Evolutionary conservation across 2,113 vertebrate species (phyloP).

Genomic region (Amblyornis subalaris): DNA sequence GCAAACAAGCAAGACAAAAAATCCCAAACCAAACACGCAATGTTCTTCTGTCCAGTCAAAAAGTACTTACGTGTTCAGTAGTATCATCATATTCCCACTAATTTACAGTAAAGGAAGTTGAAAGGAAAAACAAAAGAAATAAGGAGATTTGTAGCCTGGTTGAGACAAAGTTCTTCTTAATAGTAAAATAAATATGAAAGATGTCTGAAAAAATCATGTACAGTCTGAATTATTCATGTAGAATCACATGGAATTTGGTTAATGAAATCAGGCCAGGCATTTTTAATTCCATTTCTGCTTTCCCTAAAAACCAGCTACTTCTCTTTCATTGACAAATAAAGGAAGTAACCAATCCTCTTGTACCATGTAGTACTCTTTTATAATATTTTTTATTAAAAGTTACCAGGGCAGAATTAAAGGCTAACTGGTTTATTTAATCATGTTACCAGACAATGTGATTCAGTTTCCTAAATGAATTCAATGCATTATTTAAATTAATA

Average conservation of each 20-base stretch:
- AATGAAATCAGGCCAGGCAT: neutral
- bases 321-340: neutral
- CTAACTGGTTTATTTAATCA: neutral
- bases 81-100: slow-evolving; percentile 99
- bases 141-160: slow-evolving; percentile 57
- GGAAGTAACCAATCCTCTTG: neutral
- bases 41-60: slow-evolving; percentile 33
- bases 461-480: slow-evolving; percentile 4
- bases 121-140: slow-evolving; percentile 77
- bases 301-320: neutral
- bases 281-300: neutral
- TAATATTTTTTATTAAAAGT: neutral
- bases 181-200: neutral
- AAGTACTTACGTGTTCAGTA: slow-evolving; percentile 96
- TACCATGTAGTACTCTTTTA: neutral
- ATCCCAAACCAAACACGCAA: neutral
- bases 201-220: neutral
- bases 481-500: neutral
- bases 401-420: neutral
- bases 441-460: neutral
- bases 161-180: slow-evolving; percentile 24
- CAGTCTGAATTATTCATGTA: neutral
- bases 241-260: neutral
- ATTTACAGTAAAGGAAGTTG: slow-evolving; percentile 73
- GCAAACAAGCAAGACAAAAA: neutral